Evolutionary conservation across 2,797 vertebrate species (phyloP), one percentile per base, ranked within the genome.

Genomic region (Aplochiton taeniatus): DNA sequence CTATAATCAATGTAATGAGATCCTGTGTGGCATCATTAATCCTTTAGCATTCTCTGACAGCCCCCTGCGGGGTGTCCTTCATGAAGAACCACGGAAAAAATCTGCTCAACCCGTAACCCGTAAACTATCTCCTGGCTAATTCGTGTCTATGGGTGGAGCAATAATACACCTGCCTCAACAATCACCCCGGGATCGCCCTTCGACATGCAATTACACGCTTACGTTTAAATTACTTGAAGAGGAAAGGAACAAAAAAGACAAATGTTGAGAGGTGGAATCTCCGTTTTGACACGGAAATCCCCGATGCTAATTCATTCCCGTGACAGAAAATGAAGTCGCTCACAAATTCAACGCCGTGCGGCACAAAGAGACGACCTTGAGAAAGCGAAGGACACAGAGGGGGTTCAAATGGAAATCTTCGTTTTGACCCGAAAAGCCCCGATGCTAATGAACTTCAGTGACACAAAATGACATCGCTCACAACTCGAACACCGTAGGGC

Each of bases 1-100:
- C 63, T 59, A 70, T 65, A 58, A 61, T 71, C 69, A 73, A 49
- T 73, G 78, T 88, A 88, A 88, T 79, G 48, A 83, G 83, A 90
- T 77, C 81, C 79, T 61, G 46, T 56, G 49, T 45, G 58, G 83
- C 84, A 85, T 82, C 74, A 82, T 75, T 62, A 77, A 76, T 65
- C 69, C 69, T 74, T 78, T 60, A 74, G 63, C 67, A 18, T 61
- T 62, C 69, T 67, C 64, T 63, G 58, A 67, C 69, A 61, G 63
- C 14, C 62, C 53, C 59, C 72, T 59, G 46, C 45, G 62, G 79
- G 74, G 70, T 80, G 13, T 17, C 68, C 69, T 75, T 80, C 61
- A 72, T 60, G 47, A 69, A 70, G 53, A 58, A 55, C 43, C 57
- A 51, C 16, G 58, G 19, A 14, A 11, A 17, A 50, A 70, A 65